Conservation (phyloP, 2,888 invertebrate genomes). For the Bembecia ichneumoniformis region DNA sequence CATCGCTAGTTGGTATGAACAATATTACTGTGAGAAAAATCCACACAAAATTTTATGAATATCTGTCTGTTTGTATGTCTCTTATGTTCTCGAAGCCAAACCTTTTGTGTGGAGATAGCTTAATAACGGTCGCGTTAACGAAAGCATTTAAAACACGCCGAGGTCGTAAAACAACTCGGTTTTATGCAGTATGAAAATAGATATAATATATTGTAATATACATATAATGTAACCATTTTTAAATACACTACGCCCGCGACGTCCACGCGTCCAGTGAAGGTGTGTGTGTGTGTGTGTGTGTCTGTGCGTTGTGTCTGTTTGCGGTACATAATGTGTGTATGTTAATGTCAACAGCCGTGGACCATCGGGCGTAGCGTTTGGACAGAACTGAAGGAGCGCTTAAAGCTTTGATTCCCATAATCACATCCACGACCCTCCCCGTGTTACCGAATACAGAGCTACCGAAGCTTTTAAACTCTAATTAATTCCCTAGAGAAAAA, state of each 20-base stretch:
- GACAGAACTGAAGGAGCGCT: conserved; percentile 56
- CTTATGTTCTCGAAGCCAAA: not conserved
- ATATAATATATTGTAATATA: conserved; percentile 39
- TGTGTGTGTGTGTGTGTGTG: not conserved
- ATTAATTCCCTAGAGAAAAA: conserved; percentile 66
- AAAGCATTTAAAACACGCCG: conserved; percentile 38
- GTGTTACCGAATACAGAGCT: conserved; percentile 45
- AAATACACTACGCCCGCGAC: conserved; percentile 29
- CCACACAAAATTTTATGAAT: too few species aligned
- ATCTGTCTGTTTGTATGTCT: too few species aligned
- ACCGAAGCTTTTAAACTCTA: conserved; percentile 61
- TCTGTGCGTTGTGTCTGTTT: conserved; percentile 2
- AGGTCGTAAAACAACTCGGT: conserved; percentile 39
- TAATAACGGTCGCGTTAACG: not conserved
- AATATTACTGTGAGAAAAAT: too few species aligned
- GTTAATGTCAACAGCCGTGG: too few species aligned
- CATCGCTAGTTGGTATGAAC: too few species aligned
- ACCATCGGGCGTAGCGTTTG: conserved; percentile 35
- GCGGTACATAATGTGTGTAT: too few species aligned
- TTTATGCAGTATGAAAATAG: conserved; percentile 59
- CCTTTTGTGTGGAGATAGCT: not conserved
- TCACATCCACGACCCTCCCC: conserved; percentile 58
- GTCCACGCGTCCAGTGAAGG: conserved; percentile 8
- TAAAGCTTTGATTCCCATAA: conserved; percentile 71
- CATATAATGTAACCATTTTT: conserved; percentile 19